A percentile compares a stretch with the other conserved stretches of the same genome.
Evolutionary conservation across 2,797 vertebrate species (phyloP).

Genomic region (Parauchenoglanis punctatus): DNA sequence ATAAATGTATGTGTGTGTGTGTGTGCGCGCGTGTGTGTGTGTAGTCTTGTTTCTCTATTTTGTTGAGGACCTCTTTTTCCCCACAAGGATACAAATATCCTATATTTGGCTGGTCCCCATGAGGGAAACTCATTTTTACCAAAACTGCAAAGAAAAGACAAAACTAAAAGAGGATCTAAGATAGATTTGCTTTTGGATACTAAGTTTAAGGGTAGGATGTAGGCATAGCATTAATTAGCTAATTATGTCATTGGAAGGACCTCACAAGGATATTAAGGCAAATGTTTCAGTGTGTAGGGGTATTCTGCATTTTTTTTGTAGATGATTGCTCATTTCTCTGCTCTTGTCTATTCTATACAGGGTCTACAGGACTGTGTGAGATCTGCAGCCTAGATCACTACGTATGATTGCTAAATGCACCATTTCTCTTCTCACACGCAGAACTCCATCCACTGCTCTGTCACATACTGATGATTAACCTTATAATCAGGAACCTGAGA

Average conservation of each 20-base stretch:
- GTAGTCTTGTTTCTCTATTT: neutral
- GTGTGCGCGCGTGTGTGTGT: neutral
- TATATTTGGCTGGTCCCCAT: neutral
- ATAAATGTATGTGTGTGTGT: neutral
- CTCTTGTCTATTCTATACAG: constrained; percentile 45
- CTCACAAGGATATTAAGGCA: neutral
- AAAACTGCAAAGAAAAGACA: neutral
- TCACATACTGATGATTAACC: constrained; percentile 11
- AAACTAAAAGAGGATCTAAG: neutral
- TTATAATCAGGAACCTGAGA: constrained; percentile 10
- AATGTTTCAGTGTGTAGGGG: neutral
- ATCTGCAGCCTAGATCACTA: constrained; percentile 35
- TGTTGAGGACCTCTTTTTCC: neutral
- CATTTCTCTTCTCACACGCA: neutral
- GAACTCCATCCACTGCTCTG: neutral
- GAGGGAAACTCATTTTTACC: neutral
- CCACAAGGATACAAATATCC: neutral
- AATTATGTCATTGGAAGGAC: neutral
- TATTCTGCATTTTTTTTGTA: neutral
- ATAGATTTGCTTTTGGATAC: neutral
- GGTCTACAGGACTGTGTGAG: constrained; percentile 28
- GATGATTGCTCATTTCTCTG: constrained; percentile 32
- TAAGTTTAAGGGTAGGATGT: neutral
- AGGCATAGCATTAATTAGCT: neutral
- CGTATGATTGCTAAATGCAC: constrained; percentile 34